Conservation (phyloP, 2,797 vertebrate species). For the Notolepis coatsorum region DNA sequence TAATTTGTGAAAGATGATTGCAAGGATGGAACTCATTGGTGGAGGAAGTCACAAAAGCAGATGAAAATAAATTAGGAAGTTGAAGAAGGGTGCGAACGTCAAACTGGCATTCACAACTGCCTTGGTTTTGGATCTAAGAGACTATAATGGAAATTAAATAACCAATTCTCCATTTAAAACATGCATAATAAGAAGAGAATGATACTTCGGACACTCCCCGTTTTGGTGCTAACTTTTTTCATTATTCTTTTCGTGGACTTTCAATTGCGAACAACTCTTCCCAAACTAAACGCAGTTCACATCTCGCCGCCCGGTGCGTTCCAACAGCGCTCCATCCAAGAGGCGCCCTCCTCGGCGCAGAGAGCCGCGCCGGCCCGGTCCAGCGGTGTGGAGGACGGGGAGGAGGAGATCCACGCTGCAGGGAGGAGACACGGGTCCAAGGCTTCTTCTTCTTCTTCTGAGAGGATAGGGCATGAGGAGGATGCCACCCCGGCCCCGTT, state of each 20-base stretch:
- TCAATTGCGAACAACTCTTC: constrained; percentile 55
- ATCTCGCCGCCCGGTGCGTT: neutral
- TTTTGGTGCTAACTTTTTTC: constrained; percentile 63
- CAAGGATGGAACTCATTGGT: too few relatives aligned
- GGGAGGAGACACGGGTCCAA: neutral
- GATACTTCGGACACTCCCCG: constrained; percentile 53
- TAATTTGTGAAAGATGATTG: constrained; percentile 32
- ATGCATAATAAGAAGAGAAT: constrained; percentile 71
- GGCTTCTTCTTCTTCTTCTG: too few relatives aligned
- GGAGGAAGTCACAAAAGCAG: neutral
- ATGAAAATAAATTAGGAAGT: constrained; percentile 1
- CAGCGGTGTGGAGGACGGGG: neutral
- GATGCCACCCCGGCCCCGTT: constrained; percentile 14
- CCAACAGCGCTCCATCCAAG: constrained; percentile 5
- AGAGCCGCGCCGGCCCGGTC: constrained; percentile 9
- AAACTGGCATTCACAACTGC: neutral
- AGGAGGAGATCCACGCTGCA: neutral
- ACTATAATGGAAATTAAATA: neutral
- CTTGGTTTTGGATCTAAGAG: neutral
- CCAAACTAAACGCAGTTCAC: constrained; percentile 9
- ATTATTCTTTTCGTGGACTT: constrained; percentile 75
- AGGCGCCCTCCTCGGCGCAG: neutral
- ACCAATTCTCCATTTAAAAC: neutral
- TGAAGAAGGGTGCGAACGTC: neutral
- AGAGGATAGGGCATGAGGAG: too few relatives aligned